Conservation (phyloP, 35 echinoderm and acorn worm species). For the Ophiothrix spiculata region DNA sequence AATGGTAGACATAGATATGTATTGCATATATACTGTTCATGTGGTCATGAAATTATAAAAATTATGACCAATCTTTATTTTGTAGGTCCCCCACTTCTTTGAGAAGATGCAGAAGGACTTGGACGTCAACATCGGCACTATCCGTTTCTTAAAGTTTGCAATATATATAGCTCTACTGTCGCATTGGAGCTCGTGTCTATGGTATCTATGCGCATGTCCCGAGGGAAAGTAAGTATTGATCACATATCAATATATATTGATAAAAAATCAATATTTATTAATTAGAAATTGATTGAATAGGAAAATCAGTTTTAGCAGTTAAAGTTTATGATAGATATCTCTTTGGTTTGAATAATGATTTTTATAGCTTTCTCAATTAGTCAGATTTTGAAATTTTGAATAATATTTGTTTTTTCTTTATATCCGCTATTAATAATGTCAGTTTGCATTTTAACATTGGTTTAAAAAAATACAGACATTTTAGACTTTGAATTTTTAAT, state of each 20-base stretch:
- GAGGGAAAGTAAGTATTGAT: slow-evolving; percentile 63
- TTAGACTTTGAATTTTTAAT: too few species aligned
- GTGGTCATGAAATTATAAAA: background rate
- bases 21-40: background rate
- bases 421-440: too few species aligned
- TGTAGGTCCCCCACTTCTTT: slow-evolving; percentile 86
- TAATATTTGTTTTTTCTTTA: too few species aligned
- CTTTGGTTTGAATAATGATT: too few species aligned
- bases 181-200: slow-evolving; percentile 92
- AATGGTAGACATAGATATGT: too few species aligned
- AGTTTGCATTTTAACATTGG: too few species aligned
- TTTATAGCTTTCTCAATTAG: too few species aligned
- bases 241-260: background rate
- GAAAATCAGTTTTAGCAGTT: too few species aligned
- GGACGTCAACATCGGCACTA: slow-evolving; percentile 91
- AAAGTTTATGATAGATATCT: too few species aligned
- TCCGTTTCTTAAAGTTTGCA: slow-evolving; percentile 90
- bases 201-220: slow-evolving; percentile 78
- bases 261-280: background rate
- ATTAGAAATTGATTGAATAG: background rate
- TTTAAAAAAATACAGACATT: too few species aligned
- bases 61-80: background rate
- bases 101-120: slow-evolving; percentile 88
- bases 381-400: too few species aligned
- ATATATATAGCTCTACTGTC: slow-evolving; percentile 94